Evolutionary conservation across 2,797 vertebrate species (phyloP).

Genomic region (Muscicapa comitata): DNA sequence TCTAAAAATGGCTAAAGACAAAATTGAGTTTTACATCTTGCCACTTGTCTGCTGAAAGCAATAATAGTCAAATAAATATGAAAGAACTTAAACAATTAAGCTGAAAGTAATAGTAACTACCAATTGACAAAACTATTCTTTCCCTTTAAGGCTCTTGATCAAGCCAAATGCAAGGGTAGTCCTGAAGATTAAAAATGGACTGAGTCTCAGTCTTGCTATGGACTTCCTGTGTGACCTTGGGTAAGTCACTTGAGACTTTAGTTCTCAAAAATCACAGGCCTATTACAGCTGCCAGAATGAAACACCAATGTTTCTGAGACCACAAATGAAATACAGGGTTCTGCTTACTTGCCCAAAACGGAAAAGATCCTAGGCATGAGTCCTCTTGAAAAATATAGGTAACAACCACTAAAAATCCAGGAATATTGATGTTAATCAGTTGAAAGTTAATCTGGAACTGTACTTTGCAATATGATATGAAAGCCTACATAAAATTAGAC

Average conservation of each 20-base stretch:
- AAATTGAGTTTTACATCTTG: background rate
- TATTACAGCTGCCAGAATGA: constrained; percentile 2
- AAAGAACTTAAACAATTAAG: background rate
- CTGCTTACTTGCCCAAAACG: background rate
- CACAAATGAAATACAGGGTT: background rate
- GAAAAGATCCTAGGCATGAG: background rate
- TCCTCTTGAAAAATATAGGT: background rate
- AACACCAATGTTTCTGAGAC: constrained; percentile 4
- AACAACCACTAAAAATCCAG: background rate
- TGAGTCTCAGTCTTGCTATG: constrained; percentile 2
- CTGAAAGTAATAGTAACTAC: background rate
- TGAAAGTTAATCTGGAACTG: background rate
- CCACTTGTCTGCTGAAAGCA: background rate
- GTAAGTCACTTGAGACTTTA: constrained; percentile 42
- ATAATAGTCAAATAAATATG: background rate
- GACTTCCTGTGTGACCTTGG: constrained; percentile 46
- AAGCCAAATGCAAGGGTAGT: background rate
- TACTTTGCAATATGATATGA: background rate
- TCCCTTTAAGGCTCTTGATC: constrained; percentile 1
- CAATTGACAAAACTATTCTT: background rate
- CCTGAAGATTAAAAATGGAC: constrained; percentile 36
- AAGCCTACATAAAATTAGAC: background rate
- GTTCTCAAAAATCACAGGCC: constrained; percentile 50
- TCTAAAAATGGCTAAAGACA: background rate
- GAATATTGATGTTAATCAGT: background rate